phyloP scores from a whole-genome alignment of 2,113 vertebrate species.

The Orycteropus afer region DNA sequence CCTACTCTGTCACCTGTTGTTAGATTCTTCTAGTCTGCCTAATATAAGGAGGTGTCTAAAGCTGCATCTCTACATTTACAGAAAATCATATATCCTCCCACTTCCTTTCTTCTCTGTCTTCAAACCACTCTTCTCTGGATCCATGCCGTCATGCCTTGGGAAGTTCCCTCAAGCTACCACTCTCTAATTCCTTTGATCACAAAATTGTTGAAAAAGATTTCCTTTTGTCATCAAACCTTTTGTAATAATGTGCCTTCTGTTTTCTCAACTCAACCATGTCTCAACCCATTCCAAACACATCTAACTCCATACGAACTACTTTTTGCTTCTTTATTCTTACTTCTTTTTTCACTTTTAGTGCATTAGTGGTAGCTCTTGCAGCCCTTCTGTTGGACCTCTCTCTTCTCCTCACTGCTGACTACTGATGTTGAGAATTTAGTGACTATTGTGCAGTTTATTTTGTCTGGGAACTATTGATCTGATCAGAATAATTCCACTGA shows the following conservation, averaged over 20 bases:
- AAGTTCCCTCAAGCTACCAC: no score
- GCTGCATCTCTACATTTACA: rapidly evolving
- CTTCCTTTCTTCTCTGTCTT: neutral
- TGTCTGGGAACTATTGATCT: neutral
- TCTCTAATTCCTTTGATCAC: no score
- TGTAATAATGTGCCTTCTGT: neutral
- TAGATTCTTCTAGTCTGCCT: no score
- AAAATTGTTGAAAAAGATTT: neutral
- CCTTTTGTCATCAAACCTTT: neutral
- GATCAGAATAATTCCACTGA: neutral
- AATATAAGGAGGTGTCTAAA: rapidly evolving
- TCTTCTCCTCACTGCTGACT: rapidly evolving
- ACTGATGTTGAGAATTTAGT: rapidly evolving
- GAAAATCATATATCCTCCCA: rapidly evolving
- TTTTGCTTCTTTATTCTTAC: rapidly evolving
- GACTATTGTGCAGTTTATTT: no score
- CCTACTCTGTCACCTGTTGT: neutral
- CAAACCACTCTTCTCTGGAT: rapidly evolving
- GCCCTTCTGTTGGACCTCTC: neutral
- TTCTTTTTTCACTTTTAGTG: no score
- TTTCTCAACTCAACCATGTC: neutral
- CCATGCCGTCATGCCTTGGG: rapidly evolving
- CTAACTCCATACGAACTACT: rapidly evolving
- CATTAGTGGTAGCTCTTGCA: rapidly evolving
- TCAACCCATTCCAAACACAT: no score